phyloP scores from a whole-genome alignment of 2,113 vertebrate species.

The Crotalus tigris region DNA sequence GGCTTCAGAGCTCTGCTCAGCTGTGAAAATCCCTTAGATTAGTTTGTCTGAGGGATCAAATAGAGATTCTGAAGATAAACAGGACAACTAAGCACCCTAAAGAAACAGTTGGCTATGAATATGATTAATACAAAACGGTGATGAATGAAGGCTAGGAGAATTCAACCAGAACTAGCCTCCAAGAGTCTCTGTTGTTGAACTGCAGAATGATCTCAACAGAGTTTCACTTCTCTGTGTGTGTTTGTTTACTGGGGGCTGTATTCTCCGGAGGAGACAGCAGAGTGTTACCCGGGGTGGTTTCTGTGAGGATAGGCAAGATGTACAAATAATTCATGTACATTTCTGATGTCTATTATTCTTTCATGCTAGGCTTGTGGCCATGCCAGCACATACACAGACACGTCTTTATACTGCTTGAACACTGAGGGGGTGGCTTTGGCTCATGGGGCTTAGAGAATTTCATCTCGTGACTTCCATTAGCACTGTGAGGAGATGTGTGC shows the following conservation, averaged over 20 bases:
- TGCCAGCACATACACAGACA: conserved; percentile 52
- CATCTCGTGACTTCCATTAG: conserved; percentile 38
- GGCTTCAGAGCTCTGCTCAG: background rate
- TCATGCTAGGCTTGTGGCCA: conserved; percentile 20
- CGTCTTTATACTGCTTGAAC: conserved; percentile 51
- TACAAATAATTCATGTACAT: conserved; percentile 49
- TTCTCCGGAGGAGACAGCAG: conserved; percentile 11
- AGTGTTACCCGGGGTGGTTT: background rate
- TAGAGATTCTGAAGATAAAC: background rate
- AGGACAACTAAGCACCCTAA: background rate
- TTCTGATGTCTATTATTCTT: conserved; percentile 50
- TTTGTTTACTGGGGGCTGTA: conserved; percentile 26
- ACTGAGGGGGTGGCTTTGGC: conserved; percentile 46
- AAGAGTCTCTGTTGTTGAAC: background rate
- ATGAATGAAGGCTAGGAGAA: background rate
- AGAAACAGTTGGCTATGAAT: background rate
- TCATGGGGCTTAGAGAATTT: conserved; percentile 20
- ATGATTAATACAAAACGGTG: background rate
- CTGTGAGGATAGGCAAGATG: conserved; percentile 33
- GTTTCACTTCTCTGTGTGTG: background rate
- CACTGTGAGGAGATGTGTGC: conserved; percentile 19
- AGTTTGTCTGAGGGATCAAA: background rate
- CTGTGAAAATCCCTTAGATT: background rate
- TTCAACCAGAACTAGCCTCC: background rate
- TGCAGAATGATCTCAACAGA: conserved; percentile 15